phyloP scores from a whole-genome alignment of 2,888 invertebrate genomes.

The Podotricha telesiphe region DNA sequence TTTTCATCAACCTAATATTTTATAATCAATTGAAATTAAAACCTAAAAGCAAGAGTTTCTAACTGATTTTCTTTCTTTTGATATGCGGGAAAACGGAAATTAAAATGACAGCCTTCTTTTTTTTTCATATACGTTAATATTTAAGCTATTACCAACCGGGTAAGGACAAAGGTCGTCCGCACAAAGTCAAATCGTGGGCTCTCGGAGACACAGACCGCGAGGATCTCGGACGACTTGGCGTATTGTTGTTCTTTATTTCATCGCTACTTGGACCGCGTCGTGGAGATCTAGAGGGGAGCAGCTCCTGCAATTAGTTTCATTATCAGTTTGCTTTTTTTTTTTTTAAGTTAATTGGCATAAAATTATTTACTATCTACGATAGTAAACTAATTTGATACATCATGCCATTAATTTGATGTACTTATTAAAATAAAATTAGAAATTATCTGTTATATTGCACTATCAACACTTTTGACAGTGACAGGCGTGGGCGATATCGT shows the following conservation, averaged over 20 bases:
- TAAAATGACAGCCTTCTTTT: too few relatives aligned
- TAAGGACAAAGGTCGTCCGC: slow-evolving; percentile 69
- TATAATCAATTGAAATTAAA: too few relatives aligned
- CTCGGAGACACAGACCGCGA: slow-evolving; percentile 75
- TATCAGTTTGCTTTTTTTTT: too few relatives aligned
- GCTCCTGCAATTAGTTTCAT: slow-evolving; percentile 59
- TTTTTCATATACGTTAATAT: too few relatives aligned
- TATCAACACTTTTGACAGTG: background rate
- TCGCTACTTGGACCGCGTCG: slow-evolving; percentile 59
- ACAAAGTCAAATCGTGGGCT: slow-evolving; percentile 65
- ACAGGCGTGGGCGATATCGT: too few relatives aligned
- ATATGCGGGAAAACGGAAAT: too few relatives aligned
- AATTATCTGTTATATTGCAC: background rate
- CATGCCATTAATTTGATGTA: background rate
- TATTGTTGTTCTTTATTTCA: slow-evolving; percentile 56
- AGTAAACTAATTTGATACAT: background rate
- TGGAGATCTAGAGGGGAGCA: slow-evolving; percentile 59
- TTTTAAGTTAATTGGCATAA: slow-evolving; percentile 25
- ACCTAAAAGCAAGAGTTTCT: too few relatives aligned
- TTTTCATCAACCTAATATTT: too few relatives aligned
- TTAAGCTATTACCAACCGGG: slow-evolving; percentile 55
- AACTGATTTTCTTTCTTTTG: too few relatives aligned
- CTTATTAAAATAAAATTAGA: background rate
- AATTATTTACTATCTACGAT: background rate
- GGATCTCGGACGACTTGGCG: slow-evolving; percentile 61